phyloP scores from a whole-genome alignment of 2,113 vertebrate species.

The Lethenteron camtschaticum region DNA sequence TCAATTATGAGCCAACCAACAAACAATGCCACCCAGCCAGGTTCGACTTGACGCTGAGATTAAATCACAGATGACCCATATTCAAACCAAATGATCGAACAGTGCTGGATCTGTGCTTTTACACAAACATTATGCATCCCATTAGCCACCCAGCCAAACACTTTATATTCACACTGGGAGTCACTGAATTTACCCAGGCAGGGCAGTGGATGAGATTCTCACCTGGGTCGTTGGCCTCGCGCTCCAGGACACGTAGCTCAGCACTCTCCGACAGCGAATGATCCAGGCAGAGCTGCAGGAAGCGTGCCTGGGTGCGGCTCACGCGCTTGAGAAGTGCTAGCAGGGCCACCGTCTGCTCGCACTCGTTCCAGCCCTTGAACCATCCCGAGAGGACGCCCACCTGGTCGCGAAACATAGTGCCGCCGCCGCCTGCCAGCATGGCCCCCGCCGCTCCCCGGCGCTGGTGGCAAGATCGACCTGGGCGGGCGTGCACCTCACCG shows the following conservation, averaged over 20 bases:
- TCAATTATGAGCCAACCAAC: too few relatives aligned
- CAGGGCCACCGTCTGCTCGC: constrained; percentile 91
- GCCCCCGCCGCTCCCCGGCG: neutral
- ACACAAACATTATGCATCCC: too few relatives aligned
- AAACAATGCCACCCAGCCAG: too few relatives aligned
- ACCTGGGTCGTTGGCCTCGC: constrained; percentile 89
- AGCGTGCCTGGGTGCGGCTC: constrained; percentile 84
- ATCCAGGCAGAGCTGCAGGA: constrained; percentile 91
- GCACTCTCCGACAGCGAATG: constrained; percentile 83
- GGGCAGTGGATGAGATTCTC: constrained; percentile 15
- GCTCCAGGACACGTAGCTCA: constrained; percentile 76
- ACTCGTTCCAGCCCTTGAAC: constrained; percentile 99
- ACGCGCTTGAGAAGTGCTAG: constrained; percentile 78
- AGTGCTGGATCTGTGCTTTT: too few relatives aligned
- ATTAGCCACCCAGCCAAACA: too few relatives aligned
- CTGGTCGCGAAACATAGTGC: constrained; percentile 99
- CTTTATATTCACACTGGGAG: too few relatives aligned
- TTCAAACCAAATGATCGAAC: too few relatives aligned
- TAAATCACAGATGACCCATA: too few relatives aligned
- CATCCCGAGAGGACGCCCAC: constrained; percentile 82
- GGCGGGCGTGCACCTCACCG: too few relatives aligned
- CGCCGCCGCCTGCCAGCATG: neutral
- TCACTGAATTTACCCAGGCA: too few relatives aligned
- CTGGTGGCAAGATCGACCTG: too few relatives aligned
- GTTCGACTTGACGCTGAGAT: too few relatives aligned